A percentile compares a stretch with the other conserved stretches of the same genome.
These are phyloP conservation scores for Ypsolopha scabrella DNA, from an alignment of 2,888 invertebrate species.

Conservation along the genomic window DNA sequence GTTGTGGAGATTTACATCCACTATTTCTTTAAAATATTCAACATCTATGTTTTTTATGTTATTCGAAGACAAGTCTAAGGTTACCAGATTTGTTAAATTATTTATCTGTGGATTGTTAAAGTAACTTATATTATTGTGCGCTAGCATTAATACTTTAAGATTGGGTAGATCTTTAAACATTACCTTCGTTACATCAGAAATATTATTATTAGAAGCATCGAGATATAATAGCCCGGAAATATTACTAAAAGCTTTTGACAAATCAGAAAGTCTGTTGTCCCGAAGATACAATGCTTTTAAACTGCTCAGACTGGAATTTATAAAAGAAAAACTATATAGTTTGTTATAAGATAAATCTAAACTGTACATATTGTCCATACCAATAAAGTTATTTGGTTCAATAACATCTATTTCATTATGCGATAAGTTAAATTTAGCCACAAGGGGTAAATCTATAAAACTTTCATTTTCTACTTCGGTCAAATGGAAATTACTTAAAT, in stretches of 20 bases:
- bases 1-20: constrained; percentile 34
- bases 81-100: not conserved
- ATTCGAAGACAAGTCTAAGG: not conserved
- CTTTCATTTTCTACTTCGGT: constrained; percentile 32
- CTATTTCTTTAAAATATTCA: constrained; percentile 12
- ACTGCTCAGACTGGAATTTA: constrained; percentile 22
- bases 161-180: constrained; percentile 24
- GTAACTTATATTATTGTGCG: constrained; percentile 31
- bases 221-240: constrained; percentile 10
- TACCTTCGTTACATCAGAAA: constrained; percentile 8
- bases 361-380: constrained; percentile 38
- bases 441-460: constrained; percentile 36
- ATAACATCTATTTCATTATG: constrained; percentile 35
- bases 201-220: constrained; percentile 9
- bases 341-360: constrained; percentile 45
- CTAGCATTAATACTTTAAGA: constrained; percentile 30
- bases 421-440: constrained; percentile 43
- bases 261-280: constrained; percentile 29
- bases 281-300: constrained; percentile 41
- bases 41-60: not conserved
- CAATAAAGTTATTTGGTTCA: constrained; percentile 29
- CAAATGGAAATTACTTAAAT: constrained; percentile 37
- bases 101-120: constrained; percentile 40
- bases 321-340: constrained; percentile 25
- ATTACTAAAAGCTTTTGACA: constrained; percentile 9